A percentile compares a stretch with the other conserved stretches of the same genome.
These are phyloP conservation scores for Branchipolynoe longqiensis DNA, from an alignment of 2,888 invertebrate genomes.

Conservation along the genomic window DNA sequence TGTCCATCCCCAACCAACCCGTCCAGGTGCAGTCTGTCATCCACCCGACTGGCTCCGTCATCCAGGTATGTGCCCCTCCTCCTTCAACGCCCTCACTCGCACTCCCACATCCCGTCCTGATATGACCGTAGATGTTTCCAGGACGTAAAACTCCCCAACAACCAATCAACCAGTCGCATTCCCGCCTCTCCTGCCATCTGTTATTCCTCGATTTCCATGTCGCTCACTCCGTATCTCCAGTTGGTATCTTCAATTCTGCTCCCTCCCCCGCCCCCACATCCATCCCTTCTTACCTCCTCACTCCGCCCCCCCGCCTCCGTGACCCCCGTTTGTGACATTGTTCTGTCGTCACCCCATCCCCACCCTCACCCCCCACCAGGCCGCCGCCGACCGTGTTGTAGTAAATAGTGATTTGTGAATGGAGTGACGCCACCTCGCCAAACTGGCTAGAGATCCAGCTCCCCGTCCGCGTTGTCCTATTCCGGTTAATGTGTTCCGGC, in stretches of 20 bases:
- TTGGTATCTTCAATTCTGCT: not conserved
- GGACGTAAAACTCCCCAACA: too few species aligned
- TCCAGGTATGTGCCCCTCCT: constrained; percentile 40
- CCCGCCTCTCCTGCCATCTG: too few species aligned
- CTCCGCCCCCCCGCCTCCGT: not conserved
- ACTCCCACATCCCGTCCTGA: too few species aligned
- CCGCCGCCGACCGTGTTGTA: not conserved
- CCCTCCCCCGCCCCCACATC: not conserved
- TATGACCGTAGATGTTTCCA: too few species aligned
- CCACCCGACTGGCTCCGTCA: constrained; percentile 89
- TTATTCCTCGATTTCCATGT: not conserved
- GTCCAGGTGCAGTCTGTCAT: constrained; percentile 95
- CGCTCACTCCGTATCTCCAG: not conserved
- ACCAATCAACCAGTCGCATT: too few species aligned
- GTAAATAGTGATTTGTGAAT: constrained; percentile 36
- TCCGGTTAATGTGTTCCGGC: too few species aligned
- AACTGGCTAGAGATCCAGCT: not conserved
- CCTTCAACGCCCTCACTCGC: not conserved
- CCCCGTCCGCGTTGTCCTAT: too few species aligned
- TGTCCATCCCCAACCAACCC: constrained; percentile 83
- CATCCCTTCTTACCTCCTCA: not conserved
- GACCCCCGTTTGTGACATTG: too few species aligned
- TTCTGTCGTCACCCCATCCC: not conserved
- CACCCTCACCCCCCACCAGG: not conserved
- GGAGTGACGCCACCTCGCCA: not conserved